Percentiles rank a stretch among this genome's conserved stretches.
phyloP scores from a whole-genome alignment of 2,113 vertebrate species.

The Burhinus oedicnemus region DNA sequence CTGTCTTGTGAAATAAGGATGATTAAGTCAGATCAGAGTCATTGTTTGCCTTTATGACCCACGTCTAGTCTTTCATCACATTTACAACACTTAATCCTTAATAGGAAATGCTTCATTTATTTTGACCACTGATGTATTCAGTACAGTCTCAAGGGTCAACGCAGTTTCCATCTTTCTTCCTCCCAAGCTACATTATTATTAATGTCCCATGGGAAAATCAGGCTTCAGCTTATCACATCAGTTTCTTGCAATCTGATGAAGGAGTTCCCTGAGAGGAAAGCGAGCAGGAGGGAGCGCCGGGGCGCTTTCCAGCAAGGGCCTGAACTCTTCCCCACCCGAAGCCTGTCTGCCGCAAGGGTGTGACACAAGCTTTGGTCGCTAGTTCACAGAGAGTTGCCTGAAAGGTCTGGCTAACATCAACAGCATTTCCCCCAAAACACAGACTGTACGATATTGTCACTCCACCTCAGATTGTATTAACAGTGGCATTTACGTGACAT shows the following conservation, averaged over 20 bases:
- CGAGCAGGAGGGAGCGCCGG: not conserved
- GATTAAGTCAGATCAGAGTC: conserved; percentile 31
- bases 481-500: not conserved
- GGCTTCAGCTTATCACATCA: not conserved
- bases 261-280: not conserved
- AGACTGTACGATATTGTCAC: accelerated
- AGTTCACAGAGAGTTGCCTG: not conserved
- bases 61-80: not conserved
- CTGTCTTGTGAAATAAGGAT: conserved; percentile 16
- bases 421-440: not conserved
- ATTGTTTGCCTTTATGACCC: conserved; percentile 27
- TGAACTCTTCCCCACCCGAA: not conserved
- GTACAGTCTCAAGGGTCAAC: conserved; percentile 10
- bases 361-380: not conserved
- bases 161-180: not conserved
- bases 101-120: conserved; percentile 35
- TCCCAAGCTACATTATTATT: not conserved
- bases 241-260: conserved; percentile 1
- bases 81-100: conserved; percentile 42
- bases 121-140: conserved; percentile 17
- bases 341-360: accelerated
- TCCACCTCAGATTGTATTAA: not conserved
- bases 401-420: not conserved
- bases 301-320: not conserved
- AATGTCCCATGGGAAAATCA: not conserved